These are phyloP conservation scores for Erannis defoliaria DNA, from an alignment of 2,888 invertebrate species.

Conservation along the genomic window DNA sequence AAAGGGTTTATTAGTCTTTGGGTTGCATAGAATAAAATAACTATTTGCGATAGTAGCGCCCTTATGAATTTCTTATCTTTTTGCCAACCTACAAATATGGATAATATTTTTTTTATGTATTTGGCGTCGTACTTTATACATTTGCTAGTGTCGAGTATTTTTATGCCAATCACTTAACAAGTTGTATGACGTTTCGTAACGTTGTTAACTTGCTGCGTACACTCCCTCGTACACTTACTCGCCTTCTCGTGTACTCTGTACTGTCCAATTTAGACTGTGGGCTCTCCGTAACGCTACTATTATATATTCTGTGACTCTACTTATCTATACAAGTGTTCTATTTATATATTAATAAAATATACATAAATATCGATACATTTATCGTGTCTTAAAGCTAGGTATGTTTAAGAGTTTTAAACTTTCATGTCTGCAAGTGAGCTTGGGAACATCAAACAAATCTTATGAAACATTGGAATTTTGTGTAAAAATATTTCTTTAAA, in stretches of 20 bases:
- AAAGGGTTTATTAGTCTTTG: no score
- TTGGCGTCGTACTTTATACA: no score
- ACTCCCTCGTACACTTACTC: constrained; percentile 53
- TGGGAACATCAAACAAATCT: constrained; percentile 76
- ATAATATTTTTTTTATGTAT: no score
- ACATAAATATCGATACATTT: constrained; percentile 24
- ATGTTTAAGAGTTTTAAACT: constrained; percentile 25
- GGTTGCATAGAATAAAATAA: no score
- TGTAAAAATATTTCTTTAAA: constrained; percentile 20
- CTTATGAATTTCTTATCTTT: no score
- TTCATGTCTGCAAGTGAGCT: constrained; percentile 58
- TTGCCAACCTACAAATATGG: no score
- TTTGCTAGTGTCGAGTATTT: no score
- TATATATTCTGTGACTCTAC: no score
- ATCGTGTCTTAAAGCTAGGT: constrained; percentile 24
- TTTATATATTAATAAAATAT: constrained; percentile 20
- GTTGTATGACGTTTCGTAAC: background rate
- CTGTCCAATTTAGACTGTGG: constrained; percentile 70
- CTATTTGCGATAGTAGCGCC: no score
- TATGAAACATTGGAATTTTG: constrained; percentile 60
- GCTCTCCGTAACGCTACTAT: constrained; percentile 51
- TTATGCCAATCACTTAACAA: no score
- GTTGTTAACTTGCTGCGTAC: constrained; percentile 18
- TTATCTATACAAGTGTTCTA: constrained; percentile 18
- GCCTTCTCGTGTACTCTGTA: constrained; percentile 51